These are phyloP conservation scores for Chironomus tentans DNA, from an alignment of 2,888 invertebrate species.

Conservation along the genomic window DNA sequence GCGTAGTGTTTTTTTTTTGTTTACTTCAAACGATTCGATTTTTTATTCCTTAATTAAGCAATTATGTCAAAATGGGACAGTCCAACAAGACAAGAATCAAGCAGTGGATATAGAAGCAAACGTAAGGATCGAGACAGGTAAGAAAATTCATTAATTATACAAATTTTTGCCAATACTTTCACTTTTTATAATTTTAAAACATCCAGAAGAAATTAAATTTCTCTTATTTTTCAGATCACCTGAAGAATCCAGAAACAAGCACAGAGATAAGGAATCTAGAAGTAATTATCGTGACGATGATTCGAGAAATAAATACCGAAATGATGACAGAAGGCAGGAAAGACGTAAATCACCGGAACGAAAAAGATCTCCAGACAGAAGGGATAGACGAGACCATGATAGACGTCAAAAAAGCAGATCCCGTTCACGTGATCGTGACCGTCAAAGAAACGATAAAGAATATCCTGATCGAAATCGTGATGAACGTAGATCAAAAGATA, in stretches of 20 bases:
- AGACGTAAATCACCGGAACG: neutral
- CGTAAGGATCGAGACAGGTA: constrained; percentile 19
- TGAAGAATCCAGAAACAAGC: neutral
- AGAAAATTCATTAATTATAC: neutral
- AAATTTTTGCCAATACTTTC: no score
- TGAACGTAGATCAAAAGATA: constrained; percentile 1
- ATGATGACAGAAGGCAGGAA: constrained; percentile 15
- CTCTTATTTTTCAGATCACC: neutral
- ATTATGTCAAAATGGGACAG: constrained; percentile 28
- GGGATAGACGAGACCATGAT: neutral
- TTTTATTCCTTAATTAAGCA: neutral
- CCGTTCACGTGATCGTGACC: no score
- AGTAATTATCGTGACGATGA: neutral
- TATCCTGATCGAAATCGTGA: constrained; percentile 6
- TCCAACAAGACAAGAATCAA: neutral
- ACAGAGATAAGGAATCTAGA: neutral
- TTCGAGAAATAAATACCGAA: neutral
- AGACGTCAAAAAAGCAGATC: no score
- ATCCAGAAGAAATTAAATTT: neutral
- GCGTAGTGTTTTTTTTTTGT: no score
- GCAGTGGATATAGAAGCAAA: neutral
- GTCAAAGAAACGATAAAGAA: neutral
- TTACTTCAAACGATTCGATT: no score
- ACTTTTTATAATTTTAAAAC: no score
- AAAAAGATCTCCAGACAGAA: neutral